Evolutionary conservation across 2,888 invertebrate genomes (phyloP).

Genomic region (Temnothorax unifasciatus): DNA sequence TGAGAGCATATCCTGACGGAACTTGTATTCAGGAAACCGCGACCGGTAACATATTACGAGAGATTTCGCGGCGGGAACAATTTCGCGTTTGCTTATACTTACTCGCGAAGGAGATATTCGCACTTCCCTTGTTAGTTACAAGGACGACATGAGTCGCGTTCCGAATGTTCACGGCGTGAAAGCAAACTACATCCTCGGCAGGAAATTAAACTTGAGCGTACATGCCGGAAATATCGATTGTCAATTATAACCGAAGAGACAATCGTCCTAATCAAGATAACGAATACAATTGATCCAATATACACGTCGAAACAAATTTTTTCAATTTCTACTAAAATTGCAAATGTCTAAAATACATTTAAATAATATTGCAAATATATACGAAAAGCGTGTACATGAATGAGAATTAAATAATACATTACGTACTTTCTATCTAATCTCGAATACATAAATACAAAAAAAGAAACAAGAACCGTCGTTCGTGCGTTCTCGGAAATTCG

Average conservation of each 20-base stretch:
- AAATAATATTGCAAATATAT: neutral
- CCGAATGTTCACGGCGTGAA: conserved; percentile 35
- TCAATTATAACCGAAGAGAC: conserved; percentile 42
- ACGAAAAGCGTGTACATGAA: neutral
- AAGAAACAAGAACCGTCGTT: neutral
- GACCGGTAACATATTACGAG: conserved; percentile 40
- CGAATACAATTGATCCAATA: conserved; percentile 36
- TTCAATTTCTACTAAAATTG: neutral
- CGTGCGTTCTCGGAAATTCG: neutral
- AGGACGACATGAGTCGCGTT: conserved; percentile 51
- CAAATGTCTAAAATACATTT: neutral
- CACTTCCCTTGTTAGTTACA: conserved; percentile 47
- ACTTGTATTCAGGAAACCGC: conserved; percentile 33
- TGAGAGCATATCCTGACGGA: conserved; percentile 48
- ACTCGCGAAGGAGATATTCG: conserved; percentile 34
- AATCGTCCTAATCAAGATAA: conserved; percentile 41
- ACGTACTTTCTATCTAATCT: neutral
- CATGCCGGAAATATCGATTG: conserved; percentile 54
- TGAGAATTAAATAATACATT: neutral
- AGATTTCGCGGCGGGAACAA: conserved; percentile 50
- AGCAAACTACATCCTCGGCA: conserved; percentile 39
- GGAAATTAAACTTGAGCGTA: conserved; percentile 54
- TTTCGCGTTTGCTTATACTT: conserved; percentile 28
- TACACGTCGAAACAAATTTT: conserved; percentile 53
- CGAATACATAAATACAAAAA: neutral